Evolutionary conservation across 2,888 invertebrate species (phyloP).

Genomic region (Argyresthia albistria): DNA sequence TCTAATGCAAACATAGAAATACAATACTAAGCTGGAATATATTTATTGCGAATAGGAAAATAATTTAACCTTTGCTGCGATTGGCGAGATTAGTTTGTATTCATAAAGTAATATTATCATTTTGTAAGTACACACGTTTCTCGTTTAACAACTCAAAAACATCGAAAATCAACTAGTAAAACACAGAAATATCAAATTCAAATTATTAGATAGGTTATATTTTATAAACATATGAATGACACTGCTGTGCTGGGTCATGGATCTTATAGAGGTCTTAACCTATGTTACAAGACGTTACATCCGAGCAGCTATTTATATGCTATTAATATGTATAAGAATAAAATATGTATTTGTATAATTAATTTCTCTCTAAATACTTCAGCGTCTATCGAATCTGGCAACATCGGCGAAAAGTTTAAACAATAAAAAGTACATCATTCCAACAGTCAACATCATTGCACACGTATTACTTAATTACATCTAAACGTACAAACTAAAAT

Average conservation of each 20-base stretch:
- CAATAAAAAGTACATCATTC: conserved; percentile 15
- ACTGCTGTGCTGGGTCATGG: too few species aligned
- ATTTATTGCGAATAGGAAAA: too few species aligned
- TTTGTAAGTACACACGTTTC: conserved; percentile 6
- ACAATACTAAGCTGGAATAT: neutral
- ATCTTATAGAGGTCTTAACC: too few species aligned
- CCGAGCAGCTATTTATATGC: neutral
- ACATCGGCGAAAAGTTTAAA: conserved; percentile 16
- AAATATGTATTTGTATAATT: conserved; percentile 7
- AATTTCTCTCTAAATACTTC: conserved; percentile 8
- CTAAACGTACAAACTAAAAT: conserved; percentile 10
- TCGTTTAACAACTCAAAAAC: neutral
- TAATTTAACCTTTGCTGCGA: neutral
- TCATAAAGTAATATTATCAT: conserved; percentile 12
- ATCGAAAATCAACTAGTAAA: too few species aligned
- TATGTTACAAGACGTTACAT: too few species aligned
- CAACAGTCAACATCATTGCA: conserved; percentile 16
- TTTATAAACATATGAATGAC: too few species aligned
- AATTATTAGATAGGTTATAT: too few species aligned
- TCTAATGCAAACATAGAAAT: neutral
- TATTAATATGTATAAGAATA: conserved; percentile 1
- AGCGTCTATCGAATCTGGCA: conserved; percentile 12
- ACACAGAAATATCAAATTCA: too few species aligned
- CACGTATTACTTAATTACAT: conserved; percentile 6
- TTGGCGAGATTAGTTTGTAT: conserved; percentile 15